These are phyloP conservation scores for Asbolus verrucosus DNA, from an alignment of 1,140 invertebrate genomes.

Conservation along the genomic window DNA sequence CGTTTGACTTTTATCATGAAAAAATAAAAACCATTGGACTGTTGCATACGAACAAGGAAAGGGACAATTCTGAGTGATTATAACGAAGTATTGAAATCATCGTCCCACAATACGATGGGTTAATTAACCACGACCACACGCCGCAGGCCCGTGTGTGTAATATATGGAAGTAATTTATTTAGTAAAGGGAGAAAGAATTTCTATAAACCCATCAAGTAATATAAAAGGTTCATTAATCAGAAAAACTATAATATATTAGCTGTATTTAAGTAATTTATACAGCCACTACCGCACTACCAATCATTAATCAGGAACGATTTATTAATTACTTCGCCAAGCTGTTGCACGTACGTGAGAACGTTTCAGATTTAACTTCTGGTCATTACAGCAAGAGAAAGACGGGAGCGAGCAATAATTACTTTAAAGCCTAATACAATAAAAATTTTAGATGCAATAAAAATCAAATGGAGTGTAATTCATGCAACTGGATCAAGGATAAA, in stretches of 20 bases:
- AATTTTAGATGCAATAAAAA: no score
- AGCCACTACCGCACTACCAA: slow-evolving; percentile 32
- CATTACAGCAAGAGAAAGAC: slow-evolving; percentile 23
- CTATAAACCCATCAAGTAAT: slow-evolving; percentile 24
- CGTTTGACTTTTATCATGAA: no score
- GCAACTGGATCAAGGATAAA: no score
- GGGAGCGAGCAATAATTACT: slow-evolving; percentile 14
- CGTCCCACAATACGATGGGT: no score
- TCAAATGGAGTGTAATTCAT: no score
- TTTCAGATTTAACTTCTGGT: slow-evolving; percentile 31
- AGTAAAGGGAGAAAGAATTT: slow-evolving; percentile 15
- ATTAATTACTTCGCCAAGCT: slow-evolving; percentile 26
- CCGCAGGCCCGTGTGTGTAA: no score
- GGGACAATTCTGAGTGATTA: no score
- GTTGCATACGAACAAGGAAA: no score
- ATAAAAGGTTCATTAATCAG: slow-evolving; percentile 38
- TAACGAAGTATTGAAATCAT: no score
- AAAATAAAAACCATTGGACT: no score
- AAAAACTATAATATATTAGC: slow-evolving; percentile 26
- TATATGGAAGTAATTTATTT: slow-evolving; percentile 32
- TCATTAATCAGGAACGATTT: slow-evolving; percentile 37
- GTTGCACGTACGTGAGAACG: slow-evolving; percentile 27
- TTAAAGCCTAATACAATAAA: no score
- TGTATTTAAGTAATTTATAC: slow-evolving; percentile 36
- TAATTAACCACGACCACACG: no score